Evolutionary conservation across 2,113 vertebrate species (phyloP), one percentile per base, ranked within the genome.

Genomic region (Elephantulus edwardii): DNA sequence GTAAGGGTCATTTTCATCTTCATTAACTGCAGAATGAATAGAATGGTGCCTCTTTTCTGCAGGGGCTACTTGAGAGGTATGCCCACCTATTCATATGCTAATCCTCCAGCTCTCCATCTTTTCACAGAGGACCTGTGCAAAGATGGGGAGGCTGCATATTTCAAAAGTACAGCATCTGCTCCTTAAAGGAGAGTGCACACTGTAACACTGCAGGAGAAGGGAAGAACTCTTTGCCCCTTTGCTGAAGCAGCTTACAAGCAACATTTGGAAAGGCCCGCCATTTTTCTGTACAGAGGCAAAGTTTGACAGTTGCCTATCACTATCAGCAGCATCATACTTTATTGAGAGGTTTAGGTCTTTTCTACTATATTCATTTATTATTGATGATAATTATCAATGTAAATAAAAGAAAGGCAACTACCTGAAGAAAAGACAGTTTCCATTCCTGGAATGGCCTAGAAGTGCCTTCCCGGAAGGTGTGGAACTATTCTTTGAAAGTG

Each of bases 11-110:
- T 83, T 84, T 92, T 89, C 66, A 83, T 96, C 75, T 95, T 95
- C 76, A 92, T 93, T 94, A 96, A 96, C 93, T 93, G 81, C 70
- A 87, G 89, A 96, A 93, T 79, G 89, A 94, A 95, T 89, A 75
- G 95, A 94, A 94, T 46, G 48, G 78, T 90, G 77, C 70, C 72
- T 60, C 81, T 77, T 64, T 96, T 96, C 92, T 91, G 85, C 88
- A 79, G 78, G 82, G 89, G 77, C 96, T 94, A 95, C 94, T 96
- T 96, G 94, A 91, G 95, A 96, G 95, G 95, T 95, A 95, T 89
- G 92, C 89, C 62, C 52, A 66, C 38, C 60, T 89, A 94, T 96
- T 96, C 96, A 91, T 94, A 95, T 96, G 94, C 40, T 95, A 96
- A 96, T 96, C 93, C 13, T 0, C 48, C 30, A 89, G 79, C 88